Evolutionary conservation across 2,888 invertebrate species (phyloP).

Genomic region (Amblyjoppa fuscipennis): DNA sequence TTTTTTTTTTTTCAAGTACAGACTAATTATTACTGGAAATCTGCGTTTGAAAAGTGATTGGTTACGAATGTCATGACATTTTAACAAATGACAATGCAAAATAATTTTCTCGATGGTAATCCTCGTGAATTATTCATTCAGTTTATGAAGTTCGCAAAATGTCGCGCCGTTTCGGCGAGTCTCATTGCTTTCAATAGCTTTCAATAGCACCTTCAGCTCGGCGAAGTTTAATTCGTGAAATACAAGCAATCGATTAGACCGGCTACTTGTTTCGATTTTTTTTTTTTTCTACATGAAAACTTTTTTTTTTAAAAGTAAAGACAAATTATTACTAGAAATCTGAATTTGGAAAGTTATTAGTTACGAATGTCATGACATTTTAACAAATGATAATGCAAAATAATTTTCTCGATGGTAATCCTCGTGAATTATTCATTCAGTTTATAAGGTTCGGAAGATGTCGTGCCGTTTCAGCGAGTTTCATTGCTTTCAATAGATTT

Average conservation of each 20-base stretch:
- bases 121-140: neutral
- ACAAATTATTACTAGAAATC: too few species aligned
- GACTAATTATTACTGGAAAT: too few species aligned
- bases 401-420: neutral
- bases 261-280: constrained; percentile 51
- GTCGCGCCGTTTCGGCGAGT: neutral
- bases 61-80: too few species aligned
- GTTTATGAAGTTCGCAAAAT: neutral
- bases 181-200: neutral
- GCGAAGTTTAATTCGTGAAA: constrained; percentile 16
- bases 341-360: too few species aligned
- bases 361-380: too few species aligned
- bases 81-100: too few species aligned
- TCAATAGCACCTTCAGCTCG: constrained; percentile 3
- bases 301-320: too few species aligned
- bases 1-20: too few species aligned
- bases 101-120: neutral
- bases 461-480: neutral
- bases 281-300: too few species aligned
- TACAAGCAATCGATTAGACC: constrained; percentile 44
- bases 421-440: neutral
- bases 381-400: too few species aligned
- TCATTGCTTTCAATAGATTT: neutral
- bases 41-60: too few species aligned
- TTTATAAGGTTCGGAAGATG: neutral